A percentile compares a stretch with the other conserved stretches of the same genome.
These are phyloP conservation scores for Heliconius eleuchia DNA, from an alignment of 1,140 invertebrate species.

Conservation along the genomic window DNA sequence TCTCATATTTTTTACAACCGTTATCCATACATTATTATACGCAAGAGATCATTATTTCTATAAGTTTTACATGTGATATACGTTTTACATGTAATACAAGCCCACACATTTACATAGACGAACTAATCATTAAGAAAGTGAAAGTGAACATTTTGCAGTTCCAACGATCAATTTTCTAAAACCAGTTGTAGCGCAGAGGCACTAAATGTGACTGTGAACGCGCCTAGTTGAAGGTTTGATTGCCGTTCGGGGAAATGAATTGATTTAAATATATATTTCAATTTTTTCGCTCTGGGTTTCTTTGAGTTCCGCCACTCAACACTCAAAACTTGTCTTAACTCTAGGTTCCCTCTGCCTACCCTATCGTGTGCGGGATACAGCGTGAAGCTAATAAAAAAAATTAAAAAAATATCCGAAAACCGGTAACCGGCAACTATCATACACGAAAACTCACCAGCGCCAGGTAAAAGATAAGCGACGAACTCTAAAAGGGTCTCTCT, in stretches of 20 bases:
- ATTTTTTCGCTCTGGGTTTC: too few species aligned
- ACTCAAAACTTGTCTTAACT: too few species aligned
- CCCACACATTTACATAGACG: slow-evolving; percentile 21
- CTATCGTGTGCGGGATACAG: too few species aligned
- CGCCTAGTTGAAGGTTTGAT: too few species aligned
- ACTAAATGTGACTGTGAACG: too few species aligned
- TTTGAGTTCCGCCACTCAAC: too few species aligned
- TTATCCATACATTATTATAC: slow-evolving; percentile 7
- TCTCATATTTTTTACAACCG: neutral
- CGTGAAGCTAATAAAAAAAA: too few species aligned
- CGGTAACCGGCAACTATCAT: slow-evolving; percentile 54
- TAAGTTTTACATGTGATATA: neutral
- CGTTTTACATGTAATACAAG: neutral
- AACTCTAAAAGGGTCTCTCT: slow-evolving; percentile 54
- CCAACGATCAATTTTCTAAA: slow-evolving; percentile 41
- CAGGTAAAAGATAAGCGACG: slow-evolving; percentile 56
- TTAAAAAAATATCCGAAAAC: slow-evolving; percentile 42
- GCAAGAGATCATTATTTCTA: neutral
- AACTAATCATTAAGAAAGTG: slow-evolving; percentile 46
- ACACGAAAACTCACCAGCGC: slow-evolving; percentile 40
- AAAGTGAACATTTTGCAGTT: slow-evolving; percentile 49
- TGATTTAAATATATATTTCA: too few species aligned
- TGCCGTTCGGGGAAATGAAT: too few species aligned
- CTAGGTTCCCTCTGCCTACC: too few species aligned
- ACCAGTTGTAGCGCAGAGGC: slow-evolving; percentile 34